Conservation (phyloP, 2,113 vertebrate species). For the Petaurus breviceps region DNA sequence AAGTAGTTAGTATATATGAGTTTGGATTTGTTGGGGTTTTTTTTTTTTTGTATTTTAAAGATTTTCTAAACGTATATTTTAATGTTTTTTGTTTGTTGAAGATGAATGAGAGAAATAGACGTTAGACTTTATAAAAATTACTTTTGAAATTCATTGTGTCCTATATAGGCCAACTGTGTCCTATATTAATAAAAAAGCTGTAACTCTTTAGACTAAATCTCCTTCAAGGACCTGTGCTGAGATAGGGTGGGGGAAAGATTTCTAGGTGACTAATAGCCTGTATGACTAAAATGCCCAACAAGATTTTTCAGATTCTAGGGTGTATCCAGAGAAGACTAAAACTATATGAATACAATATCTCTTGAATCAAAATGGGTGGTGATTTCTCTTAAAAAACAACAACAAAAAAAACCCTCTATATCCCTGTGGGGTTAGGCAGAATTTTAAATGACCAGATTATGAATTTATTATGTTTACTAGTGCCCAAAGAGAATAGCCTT, state of each 20-base stretch:
- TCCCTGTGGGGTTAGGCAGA: neutral
- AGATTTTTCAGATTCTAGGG: constrained; percentile 38
- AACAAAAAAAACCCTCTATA: neutral
- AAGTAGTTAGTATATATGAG: neutral
- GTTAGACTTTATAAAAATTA: neutral
- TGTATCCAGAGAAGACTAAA: neutral
- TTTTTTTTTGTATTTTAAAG: constrained; percentile 38
- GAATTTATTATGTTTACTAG: too few relatives aligned
- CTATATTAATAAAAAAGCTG: neutral
- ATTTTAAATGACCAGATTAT: neutral
- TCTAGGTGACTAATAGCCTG: constrained; percentile 43
- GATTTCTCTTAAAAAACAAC: neutral
- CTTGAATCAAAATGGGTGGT: neutral
- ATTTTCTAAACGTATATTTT: neutral
- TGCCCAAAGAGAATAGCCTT: neutral
- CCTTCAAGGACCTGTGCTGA: neutral
- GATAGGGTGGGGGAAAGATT: constrained; percentile 8
- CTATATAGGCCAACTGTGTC: neutral
- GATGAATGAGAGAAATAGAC: constrained; percentile 22
- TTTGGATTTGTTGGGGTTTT: neutral
- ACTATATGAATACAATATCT: neutral
- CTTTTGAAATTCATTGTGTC: neutral
- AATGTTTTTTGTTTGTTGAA: constrained; percentile 18
- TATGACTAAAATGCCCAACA: constrained; percentile 14
- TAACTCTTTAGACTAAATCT: neutral